Base-by-base conservation (phyloP, 2,888 invertebrate genomes). In the Eumerus sabulonum region DNA sequence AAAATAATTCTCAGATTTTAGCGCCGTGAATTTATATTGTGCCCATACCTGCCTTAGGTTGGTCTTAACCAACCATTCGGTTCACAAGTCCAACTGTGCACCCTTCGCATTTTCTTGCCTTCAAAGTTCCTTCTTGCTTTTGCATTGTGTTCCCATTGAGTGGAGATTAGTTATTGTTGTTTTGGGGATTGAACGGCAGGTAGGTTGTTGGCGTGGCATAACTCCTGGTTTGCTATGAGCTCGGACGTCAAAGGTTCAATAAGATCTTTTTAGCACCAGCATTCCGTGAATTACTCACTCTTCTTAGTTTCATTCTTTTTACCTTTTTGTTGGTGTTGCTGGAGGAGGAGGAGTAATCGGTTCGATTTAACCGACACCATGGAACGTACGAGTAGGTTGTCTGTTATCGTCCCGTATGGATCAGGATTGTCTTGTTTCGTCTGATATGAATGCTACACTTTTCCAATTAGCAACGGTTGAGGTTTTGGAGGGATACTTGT, bases 1-100 rank as follows among this genome's bases (percentile, higher is more conserved):
- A 2, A 66, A 70, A 70, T 70, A 76, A 76, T 81, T 81, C 70
- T 64, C 50, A 45, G 73, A 74, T 68, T 81, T 74, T 76, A 76
- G 81, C 81, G 81, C 76, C 81, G 70, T 66, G 50, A 66, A 79
- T 27, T 27, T 27, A 27, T 27, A 81, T 79, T 64, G 74, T 70
- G 45, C 70, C 64, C 54, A n/a, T 73, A 40, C 45, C 36, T 40
- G 14, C 36, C 17, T 17, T 40, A 51, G n/a, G n/a, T n/a, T n/a
- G n/a, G n/a, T n/a, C n/a, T n/a, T n/a, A n/a, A n/a, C n/a, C 9
- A 40, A 40, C 71, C 59, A 76, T 71, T n/a, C 63, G 76, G 64
- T 60, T 57, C 54, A 64, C 36, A 27, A 7, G 71, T 64, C 64
- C 71, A 7, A 27, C 7, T 27, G n/a, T n/a, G 27, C 3, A 27